These are phyloP conservation scores for Ammodytes marinus DNA, from an alignment of 2,113 vertebrate species.

Conservation along the genomic window DNA sequence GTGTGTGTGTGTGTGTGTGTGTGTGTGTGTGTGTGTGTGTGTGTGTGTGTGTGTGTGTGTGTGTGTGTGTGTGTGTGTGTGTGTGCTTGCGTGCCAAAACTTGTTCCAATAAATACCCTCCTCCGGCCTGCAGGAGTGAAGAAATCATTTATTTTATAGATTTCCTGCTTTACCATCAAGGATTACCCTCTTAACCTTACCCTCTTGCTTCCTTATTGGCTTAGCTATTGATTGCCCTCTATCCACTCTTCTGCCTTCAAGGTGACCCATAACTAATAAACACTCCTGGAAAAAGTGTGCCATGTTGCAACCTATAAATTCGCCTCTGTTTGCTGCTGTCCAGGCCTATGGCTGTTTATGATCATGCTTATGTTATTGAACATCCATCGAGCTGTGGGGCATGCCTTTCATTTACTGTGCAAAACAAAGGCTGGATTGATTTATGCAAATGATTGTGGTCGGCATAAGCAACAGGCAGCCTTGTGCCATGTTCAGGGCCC, in stretches of 20 bases:
- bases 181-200: slow-evolving; percentile 81
- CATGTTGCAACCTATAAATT: slow-evolving; percentile 32
- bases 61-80: too few species aligned
- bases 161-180: slow-evolving; percentile 84
- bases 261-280: slow-evolving; percentile 84
- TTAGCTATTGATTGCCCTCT: slow-evolving; percentile 79
- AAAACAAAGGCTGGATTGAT: slow-evolving; percentile 27
- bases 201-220: slow-evolving; percentile 78
- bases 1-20: too few species aligned
- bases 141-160: slow-evolving; percentile 84
- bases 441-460: background rate
- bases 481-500: background rate
- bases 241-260: slow-evolving; percentile 72
- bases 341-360: background rate
- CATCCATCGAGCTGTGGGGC: background rate
- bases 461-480: background rate
- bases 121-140: slow-evolving; percentile 44
- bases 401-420: slow-evolving; percentile 21
- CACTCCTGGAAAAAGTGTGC: slow-evolving; percentile 51
- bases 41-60: too few species aligned
- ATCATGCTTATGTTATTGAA: slow-evolving; percentile 22
- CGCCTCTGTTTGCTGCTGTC: background rate
- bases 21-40: too few species aligned
- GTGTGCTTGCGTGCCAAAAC: slow-evolving; percentile 27
- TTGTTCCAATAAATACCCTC: slow-evolving; percentile 63